Conservation (phyloP, 2,797 vertebrate species). For the Picus viridis region DNA sequence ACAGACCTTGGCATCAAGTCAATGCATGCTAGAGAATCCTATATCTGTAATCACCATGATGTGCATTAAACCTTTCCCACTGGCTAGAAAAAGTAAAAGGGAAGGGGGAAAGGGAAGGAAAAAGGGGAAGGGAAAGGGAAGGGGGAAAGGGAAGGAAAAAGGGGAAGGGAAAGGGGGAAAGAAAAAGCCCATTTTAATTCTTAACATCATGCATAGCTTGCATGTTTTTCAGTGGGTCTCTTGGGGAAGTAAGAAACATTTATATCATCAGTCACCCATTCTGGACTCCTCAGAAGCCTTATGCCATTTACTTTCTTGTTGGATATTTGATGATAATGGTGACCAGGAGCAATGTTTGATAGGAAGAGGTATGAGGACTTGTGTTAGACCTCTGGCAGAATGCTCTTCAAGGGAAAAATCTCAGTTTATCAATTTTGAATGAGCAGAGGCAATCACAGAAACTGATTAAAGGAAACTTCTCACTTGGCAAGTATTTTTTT, state of each 20-base stretch:
- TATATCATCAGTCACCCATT: not conserved
- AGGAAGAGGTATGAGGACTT: not conserved
- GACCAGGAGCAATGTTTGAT: not conserved
- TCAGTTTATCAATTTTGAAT: not conserved
- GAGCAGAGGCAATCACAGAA: not conserved
- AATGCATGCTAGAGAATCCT: not conserved
- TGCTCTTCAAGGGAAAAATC: not conserved
- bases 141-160: too few relatives aligned
- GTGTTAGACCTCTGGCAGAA: not conserved
- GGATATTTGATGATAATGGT: not conserved
- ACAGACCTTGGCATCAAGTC: not conserved
- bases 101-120: too few relatives aligned
- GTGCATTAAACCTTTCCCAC: not conserved
- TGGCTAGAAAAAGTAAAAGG: not conserved
- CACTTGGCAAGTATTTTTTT: accelerated
- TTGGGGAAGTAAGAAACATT: not conserved
- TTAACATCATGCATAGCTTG: not conserved
- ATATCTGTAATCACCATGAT: not conserved
- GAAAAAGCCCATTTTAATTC: not conserved
- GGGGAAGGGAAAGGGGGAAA: too few relatives aligned
- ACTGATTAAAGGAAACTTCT: not conserved
- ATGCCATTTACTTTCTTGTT: not conserved
- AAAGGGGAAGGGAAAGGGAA: too few relatives aligned
- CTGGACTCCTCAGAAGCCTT: not conserved
- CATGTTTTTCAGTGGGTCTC: not conserved